Conservation (phyloP, 2,113 vertebrate species). For the Argyrosomus japonicus region DNA sequence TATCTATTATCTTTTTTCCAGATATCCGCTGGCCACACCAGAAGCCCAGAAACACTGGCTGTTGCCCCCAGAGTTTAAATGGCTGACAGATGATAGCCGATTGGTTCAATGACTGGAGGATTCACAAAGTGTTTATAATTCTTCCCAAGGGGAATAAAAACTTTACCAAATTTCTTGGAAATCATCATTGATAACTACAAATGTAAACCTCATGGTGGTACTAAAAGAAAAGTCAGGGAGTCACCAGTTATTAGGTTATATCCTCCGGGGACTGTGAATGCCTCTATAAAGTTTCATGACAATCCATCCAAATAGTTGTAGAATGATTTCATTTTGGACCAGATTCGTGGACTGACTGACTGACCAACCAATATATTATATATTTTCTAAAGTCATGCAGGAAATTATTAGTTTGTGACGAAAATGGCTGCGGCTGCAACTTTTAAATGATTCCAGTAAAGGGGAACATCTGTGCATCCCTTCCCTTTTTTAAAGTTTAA, state of each 20-base stretch:
- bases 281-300: background rate
- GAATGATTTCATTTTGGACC: background rate
- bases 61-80: too few species aligned
- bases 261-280: background rate
- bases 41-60: too few species aligned
- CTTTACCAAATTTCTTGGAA: background rate
- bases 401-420: background rate
- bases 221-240: background rate
- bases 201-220: background rate
- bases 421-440: background rate
- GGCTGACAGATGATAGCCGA: too few species aligned
- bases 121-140: background rate
- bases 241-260: background rate
- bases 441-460: background rate
- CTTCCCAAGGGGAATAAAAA: background rate
- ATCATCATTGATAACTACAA: background rate
- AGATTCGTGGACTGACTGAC: background rate
- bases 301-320: background rate
- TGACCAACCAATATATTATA: background rate
- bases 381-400: background rate
- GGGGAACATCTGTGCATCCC: slow-evolving; percentile 8
- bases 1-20: too few species aligned
- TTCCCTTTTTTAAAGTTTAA: background rate
- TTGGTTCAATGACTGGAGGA: too few species aligned
- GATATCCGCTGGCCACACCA: too few species aligned